Evolutionary conservation across 1,140 invertebrate species (phyloP), one percentile per base, ranked within the genome.

Genomic region (Eueides isabella): DNA sequence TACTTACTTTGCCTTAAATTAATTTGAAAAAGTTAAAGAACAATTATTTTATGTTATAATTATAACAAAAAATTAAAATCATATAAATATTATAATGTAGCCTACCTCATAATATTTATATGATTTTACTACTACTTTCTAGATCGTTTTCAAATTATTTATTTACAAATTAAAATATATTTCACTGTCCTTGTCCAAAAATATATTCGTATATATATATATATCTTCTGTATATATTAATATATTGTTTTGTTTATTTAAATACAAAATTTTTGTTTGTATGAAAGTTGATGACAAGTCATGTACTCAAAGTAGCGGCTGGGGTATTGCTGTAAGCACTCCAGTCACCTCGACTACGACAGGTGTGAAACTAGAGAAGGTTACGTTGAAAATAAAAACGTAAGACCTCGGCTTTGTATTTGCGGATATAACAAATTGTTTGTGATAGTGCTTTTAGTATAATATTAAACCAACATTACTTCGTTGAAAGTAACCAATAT

Each of bases 331-430:
- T 23, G 48, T 55, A 26, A 55, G 48, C 48, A 55, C 48, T 55
- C 48, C 48, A 55, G 3, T 23, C 48, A 26, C 16, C 48, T 55
- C 19, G 48, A 55, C 48, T 55, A 55, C 48, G 48, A 55, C 48
- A 55, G 48, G 48, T 55, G 48, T 55, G 48, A 26, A 26, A 26
- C 19, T 55, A 55, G 48, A 48, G 41, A 55, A 55, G 48, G 48
- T 55, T 55, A 55, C 48, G 48, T 55, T 55, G 48, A 55, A 55
- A 55, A 55, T 55, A 55, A 55, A 44, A 55, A 55, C 48, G 48
- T 26, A 55, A 55, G 48, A 55, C 48, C 48, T 55, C 48, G 48
- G 48, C 48, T 55, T 55, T 55, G 48, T 55, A 12, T 55, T 55
- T 26, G 48, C 11, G 48, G 48, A 26, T 55, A 26, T 26, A 55